Conservation (phyloP, 2,888 invertebrate genomes). For the Entomobrya proxima region DNA sequence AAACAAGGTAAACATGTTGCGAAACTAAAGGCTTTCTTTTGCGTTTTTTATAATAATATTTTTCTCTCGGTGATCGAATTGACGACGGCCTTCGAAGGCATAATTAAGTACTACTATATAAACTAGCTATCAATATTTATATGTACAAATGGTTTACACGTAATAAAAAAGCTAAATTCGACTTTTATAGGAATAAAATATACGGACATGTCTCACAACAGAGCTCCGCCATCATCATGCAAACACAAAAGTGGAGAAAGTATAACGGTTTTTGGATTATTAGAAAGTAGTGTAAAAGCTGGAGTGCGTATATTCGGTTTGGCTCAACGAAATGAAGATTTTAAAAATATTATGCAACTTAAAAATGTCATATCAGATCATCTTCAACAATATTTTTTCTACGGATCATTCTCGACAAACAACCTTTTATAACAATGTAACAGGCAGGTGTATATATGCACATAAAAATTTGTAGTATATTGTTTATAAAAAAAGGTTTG, state of each 20-base stretch:
- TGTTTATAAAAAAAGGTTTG: conserved; percentile 9
- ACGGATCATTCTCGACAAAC: neutral
- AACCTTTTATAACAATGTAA: neutral
- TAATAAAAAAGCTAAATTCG: neutral
- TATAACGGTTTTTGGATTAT: neutral
- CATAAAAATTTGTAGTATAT: neutral
- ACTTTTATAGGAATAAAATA: neutral
- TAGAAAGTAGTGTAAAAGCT: conserved; percentile 8
- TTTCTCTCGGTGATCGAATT: neutral
- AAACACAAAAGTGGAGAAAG: conserved; percentile 17
- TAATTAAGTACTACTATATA: conserved; percentile 18
- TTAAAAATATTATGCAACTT: neutral
- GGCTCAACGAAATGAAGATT: neutral
- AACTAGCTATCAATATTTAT: neutral
- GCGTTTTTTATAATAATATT: neutral
- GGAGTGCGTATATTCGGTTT: conserved; percentile 2
- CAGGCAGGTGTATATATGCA: conserved; percentile 21
- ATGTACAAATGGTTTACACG: neutral
- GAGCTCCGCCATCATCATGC: conserved; percentile 22
- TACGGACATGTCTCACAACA: neutral
- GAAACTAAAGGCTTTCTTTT: conserved; percentile 7
- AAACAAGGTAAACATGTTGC: conserved; percentile 16
- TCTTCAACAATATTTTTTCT: neutral
- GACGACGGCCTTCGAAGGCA: neutral
- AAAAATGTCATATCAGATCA: conserved; percentile 37